Percentiles rank a stretch among this genome's conserved stretches.
Evolutionary conservation across 1,140 invertebrate species (phyloP).

Genomic region (Lepidostoma basale): DNA sequence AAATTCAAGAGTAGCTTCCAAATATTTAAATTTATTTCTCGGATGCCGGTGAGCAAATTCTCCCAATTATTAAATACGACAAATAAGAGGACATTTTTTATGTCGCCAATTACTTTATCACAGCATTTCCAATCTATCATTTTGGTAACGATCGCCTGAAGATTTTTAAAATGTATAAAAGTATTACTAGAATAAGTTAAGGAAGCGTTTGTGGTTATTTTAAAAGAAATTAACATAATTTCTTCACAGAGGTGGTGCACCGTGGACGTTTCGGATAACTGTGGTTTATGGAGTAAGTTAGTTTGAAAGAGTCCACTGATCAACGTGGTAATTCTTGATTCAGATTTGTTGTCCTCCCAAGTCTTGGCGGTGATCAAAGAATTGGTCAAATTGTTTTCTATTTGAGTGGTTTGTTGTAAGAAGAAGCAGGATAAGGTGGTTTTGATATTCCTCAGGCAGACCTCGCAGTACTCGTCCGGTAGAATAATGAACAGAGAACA

Average conservation of each 20-base stretch:
- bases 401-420: background rate
- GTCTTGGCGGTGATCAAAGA: background rate
- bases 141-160: conserved; percentile 53
- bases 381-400: conserved; percentile 12
- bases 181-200: conserved; percentile 54
- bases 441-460: conserved; percentile 46
- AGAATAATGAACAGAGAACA: conserved; percentile 25
- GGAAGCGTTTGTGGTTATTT: conserved; percentile 51
- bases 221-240: conserved; percentile 48
- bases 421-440: conserved; percentile 35
- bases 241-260: conserved; percentile 22
- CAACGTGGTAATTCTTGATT: conserved; percentile 42
- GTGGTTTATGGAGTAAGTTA: conserved; percentile 48
- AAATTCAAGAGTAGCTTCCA: conserved; percentile 49
- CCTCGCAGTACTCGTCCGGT: conserved; percentile 6
- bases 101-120: conserved; percentile 47
- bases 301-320: conserved; percentile 59
- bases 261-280: conserved; percentile 25
- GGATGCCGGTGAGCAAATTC: conserved; percentile 56
- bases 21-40: conserved; percentile 53
- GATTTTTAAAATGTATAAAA: conserved; percentile 55
- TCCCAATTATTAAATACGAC: conserved; percentile 59
- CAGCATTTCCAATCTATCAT: conserved; percentile 48
- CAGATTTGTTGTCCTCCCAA: background rate
- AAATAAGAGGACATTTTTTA: conserved; percentile 51